Conservation (phyloP, 2,113 vertebrate genomes). For the Anas platyrhynchos region DNA sequence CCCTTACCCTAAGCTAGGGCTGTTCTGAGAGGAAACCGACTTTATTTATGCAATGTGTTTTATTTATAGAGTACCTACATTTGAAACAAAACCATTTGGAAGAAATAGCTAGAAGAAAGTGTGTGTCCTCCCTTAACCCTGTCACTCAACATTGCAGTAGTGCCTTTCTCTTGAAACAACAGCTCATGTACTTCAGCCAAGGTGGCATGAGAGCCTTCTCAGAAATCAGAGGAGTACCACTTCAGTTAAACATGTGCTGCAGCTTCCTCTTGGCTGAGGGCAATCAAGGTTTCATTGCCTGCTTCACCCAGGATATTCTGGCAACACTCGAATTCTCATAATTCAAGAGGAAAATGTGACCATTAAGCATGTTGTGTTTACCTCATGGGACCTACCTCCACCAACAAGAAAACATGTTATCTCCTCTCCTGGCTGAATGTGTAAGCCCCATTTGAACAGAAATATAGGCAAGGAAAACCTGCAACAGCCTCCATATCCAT, state of each 20-base stretch:
- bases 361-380: rapidly evolving
- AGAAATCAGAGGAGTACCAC: not conserved
- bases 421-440: not conserved
- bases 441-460: not conserved
- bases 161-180: not conserved
- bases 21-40: not conserved
- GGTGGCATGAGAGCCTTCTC: not conserved
- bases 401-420: not conserved
- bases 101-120: not conserved
- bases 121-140: not conserved
- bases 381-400: not conserved
- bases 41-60: not conserved
- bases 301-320: not conserved
- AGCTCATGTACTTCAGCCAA: not conserved
- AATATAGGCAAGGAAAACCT: not conserved
- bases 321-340: not conserved
- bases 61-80: not conserved
- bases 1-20: not conserved
- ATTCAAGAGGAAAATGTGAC: not conserved
- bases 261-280: not conserved
- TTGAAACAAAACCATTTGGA: not conserved
- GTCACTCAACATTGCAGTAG: not conserved
- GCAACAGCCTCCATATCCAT: rapidly evolving
- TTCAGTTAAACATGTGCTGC: not conserved
- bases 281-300: not conserved